phyloP scores from a whole-genome alignment of 2,888 invertebrate species.

The Meghimatium bilineatum region DNA sequence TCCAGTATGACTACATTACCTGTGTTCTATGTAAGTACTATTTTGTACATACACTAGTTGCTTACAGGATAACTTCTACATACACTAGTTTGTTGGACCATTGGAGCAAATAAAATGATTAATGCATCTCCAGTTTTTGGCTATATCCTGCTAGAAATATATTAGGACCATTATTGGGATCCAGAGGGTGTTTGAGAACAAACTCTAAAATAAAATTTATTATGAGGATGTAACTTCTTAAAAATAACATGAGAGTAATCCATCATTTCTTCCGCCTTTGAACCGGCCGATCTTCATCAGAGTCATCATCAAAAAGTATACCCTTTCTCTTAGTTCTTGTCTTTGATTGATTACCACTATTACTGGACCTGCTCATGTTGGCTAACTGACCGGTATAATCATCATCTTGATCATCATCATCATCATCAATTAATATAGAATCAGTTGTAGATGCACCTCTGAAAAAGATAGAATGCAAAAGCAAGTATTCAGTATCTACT shows the following conservation, averaged over 20 bases:
- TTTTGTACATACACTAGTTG: background rate
- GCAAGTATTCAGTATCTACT: no score
- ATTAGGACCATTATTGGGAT: no score
- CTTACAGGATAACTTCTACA: background rate
- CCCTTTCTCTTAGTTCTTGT: slow-evolving; percentile 6
- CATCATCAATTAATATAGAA: slow-evolving; percentile 52
- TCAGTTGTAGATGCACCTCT: slow-evolving; percentile 50
- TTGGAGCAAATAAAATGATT: no score
- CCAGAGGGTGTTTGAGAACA: background rate
- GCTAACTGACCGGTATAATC: slow-evolving; percentile 48
- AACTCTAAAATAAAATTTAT: background rate
- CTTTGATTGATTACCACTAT: slow-evolving; percentile 18
- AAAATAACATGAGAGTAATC: no score
- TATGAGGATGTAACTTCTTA: background rate
- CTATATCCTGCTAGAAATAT: no score
- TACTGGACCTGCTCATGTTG: slow-evolving; percentile 26
- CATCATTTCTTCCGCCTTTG: slow-evolving; percentile 53
- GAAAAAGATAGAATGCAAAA: background rate
- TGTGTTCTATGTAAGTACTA: no score
- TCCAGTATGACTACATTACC: no score
- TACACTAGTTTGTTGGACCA: background rate
- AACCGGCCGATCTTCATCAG: slow-evolving; percentile 53
- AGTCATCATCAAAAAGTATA: slow-evolving; percentile 40
- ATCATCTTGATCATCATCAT: slow-evolving; percentile 56
- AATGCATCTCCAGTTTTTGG: no score